Conservation (phyloP, 2,888 invertebrate species). For the Standfussiana lucernea region DNA sequence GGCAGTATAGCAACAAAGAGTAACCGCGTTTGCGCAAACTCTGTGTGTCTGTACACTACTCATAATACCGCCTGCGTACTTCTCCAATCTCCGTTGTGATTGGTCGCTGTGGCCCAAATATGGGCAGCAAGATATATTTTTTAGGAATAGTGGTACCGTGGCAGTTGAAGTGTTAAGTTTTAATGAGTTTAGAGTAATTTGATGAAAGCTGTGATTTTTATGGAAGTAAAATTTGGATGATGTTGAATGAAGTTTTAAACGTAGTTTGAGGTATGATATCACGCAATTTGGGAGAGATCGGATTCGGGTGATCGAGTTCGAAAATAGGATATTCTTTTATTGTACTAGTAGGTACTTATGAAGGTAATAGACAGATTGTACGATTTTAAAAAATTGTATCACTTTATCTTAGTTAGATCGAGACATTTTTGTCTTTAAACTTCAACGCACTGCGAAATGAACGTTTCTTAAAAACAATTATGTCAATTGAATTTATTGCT, state of each 20-base stretch:
- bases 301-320: neutral
- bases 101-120: neutral
- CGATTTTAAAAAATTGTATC: neutral
- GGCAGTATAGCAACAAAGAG: neutral
- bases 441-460: neutral
- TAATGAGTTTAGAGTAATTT: slow-evolving; percentile 20
- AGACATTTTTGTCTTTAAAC: neutral
- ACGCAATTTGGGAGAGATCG: neutral
- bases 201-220: neutral
- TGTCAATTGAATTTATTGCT: neutral
- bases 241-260: neutral
- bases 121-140: neutral
- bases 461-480: neutral
- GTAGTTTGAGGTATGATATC: neutral
- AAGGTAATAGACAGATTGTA: neutral
- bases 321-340: neutral
- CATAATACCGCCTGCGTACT: neutral
- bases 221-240: neutral
- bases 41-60: neutral
- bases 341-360: neutral
- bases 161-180: slow-evolving; percentile 29
- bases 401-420: neutral
- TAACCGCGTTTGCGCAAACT: neutral
- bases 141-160: slow-evolving; percentile 37
- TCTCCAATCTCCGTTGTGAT: neutral